These are phyloP conservation scores for Morphnarchus princeps DNA, from an alignment of 2,113 vertebrate species.

Conservation along the genomic window DNA sequence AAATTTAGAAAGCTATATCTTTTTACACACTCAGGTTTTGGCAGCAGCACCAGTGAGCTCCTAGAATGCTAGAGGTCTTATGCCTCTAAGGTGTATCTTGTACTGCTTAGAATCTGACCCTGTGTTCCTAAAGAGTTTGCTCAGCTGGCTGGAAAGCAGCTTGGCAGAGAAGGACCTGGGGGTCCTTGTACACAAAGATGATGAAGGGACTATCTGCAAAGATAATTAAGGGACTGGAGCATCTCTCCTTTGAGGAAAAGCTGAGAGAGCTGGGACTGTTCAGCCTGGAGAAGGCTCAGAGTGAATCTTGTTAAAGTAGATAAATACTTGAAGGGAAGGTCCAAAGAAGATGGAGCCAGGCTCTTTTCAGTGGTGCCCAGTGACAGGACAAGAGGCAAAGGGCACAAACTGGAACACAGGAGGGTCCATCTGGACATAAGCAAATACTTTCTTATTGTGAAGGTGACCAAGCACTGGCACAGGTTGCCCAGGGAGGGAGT, in stretches of 20 bases:
- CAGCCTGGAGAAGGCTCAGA: background rate
- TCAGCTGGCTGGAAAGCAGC: background rate
- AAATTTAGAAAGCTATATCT: background rate
- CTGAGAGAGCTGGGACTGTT: background rate
- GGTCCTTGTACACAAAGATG: background rate
- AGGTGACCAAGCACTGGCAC: background rate
- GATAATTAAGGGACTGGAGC: background rate
- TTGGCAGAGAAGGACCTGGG: background rate
- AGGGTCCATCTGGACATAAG: background rate
- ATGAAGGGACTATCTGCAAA: background rate
- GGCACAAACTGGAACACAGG: background rate
- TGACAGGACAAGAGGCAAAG: background rate
- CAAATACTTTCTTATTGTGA: background rate
- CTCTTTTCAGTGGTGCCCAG: background rate
- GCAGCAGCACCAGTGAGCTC: background rate
- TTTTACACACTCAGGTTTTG: background rate
- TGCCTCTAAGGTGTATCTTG: background rate
- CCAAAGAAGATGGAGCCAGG: background rate
- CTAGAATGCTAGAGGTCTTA: background rate
- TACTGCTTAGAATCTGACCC: background rate
- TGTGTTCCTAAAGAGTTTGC: background rate
- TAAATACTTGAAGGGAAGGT: background rate
- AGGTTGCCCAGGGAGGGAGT: background rate
- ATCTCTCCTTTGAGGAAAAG: background rate
- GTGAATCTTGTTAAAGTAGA: background rate